Percentiles rank a stretch among this genome's conserved stretches.
Evolutionary conservation across 2,797 vertebrate species (phyloP).

Genomic region (Cyprinodon diabolis): DNA sequence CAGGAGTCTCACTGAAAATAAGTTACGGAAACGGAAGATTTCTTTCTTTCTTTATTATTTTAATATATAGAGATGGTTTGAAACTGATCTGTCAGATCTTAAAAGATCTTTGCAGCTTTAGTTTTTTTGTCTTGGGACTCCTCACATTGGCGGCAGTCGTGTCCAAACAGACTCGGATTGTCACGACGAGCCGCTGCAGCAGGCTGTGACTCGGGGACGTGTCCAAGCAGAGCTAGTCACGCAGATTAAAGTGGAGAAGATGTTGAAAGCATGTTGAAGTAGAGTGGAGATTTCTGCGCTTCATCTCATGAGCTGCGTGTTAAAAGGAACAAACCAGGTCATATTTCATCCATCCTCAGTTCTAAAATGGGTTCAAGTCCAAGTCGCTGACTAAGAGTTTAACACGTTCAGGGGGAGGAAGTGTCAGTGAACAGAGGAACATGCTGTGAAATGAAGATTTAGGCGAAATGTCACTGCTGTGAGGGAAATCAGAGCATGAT

Average conservation of each 20-base stretch:
- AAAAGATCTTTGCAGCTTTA: slow-evolving; percentile 23
- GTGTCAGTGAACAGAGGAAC: slow-evolving; percentile 24
- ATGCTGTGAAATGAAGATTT: slow-evolving; percentile 3
- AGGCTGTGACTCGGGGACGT: slow-evolving; percentile 26
- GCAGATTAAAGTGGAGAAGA: slow-evolving; percentile 19
- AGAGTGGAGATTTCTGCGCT: slow-evolving; percentile 22
- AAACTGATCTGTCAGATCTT: background rate
- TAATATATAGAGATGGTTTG: background rate
- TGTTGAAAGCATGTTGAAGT: slow-evolving; percentile 19
- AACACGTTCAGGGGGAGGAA: slow-evolving; percentile 19
- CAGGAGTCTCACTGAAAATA: background rate
- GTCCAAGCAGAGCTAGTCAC: slow-evolving; percentile 22
- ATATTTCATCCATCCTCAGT: background rate
- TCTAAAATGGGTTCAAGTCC: background rate
- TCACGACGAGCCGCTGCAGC: slow-evolving; percentile 51
- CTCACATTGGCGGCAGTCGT: slow-evolving; percentile 47
- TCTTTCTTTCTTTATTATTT: too few relatives aligned
- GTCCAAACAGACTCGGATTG: slow-evolving; percentile 58
- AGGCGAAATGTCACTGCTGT: slow-evolving; percentile 1
- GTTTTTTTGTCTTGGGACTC: slow-evolving; percentile 15
- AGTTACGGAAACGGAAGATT: background rate
- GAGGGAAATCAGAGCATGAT: slow-evolving; percentile 30
- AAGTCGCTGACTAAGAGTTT: slow-evolving; percentile 17
- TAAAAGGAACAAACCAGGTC: background rate
- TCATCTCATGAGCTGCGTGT: slow-evolving; percentile 18